phyloP scores from a whole-genome alignment of 2,888 invertebrate species.

The Nomada ruficornis region DNA sequence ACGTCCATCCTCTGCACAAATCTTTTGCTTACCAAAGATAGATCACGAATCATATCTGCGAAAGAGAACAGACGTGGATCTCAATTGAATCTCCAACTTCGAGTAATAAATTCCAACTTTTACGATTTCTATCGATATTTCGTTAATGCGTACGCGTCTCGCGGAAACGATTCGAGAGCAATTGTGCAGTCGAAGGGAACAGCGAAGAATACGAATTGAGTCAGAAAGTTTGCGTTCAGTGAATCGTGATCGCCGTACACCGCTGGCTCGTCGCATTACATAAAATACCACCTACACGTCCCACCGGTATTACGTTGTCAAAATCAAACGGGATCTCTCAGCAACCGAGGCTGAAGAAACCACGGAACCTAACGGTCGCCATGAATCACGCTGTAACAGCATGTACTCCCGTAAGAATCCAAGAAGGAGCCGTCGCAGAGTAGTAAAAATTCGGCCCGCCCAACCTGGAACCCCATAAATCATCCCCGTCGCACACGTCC shows the following conservation, averaged over 20 bases:
- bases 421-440: neutral
- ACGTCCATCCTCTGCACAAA: neutral
- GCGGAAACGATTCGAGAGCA: neutral
- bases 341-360: slow-evolving; percentile 10
- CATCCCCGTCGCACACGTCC: slow-evolving; percentile 14
- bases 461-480: slow-evolving; percentile 19
- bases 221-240: slow-evolving; percentile 23
- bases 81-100: neutral
- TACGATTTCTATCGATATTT: slow-evolving; percentile 2
- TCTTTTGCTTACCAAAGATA: neutral
- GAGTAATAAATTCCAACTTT: neutral
- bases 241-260: slow-evolving; percentile 48
- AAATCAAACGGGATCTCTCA: slow-evolving; percentile 40
- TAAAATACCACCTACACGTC: slow-evolving; percentile 43
- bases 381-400: slow-evolving; percentile 13
- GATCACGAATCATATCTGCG: neutral
- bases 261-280: slow-evolving; percentile 29
- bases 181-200: no score
- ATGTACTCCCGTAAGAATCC: neutral
- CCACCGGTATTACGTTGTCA: slow-evolving; percentile 44
- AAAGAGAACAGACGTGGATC: neutral
- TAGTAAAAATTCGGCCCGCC: slow-evolving; percentile 4
- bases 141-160: neutral
- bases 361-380: neutral
- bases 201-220: slow-evolving; percentile 36